Base-by-base conservation (phyloP, 2,113 vertebrate species). In the Pterocles burchelli region DNA sequence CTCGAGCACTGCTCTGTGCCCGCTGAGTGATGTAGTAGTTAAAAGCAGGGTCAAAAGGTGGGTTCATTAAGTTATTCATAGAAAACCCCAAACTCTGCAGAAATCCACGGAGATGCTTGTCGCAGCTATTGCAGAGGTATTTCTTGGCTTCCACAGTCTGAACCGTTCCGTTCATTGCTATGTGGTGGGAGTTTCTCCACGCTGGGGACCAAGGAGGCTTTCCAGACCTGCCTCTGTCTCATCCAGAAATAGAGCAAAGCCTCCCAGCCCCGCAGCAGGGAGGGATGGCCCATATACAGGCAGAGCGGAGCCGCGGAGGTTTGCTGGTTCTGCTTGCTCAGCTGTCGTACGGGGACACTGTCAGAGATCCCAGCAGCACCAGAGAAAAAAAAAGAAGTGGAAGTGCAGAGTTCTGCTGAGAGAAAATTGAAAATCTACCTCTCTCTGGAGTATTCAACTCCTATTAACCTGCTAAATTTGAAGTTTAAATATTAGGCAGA, bases 321-420 rank as follows among this genome's bases (percentile, higher is more conserved):
- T 79, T 93, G 80, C 81, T 75, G 6, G 68, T 79, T 91, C 74
- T 93, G 52, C 85, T 85, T 93, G 45, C 66, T 89, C 71, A 79
- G 88, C 57, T 82, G n/a, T 54, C 85, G 81, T 54, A 57, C 31
- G 31, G 2, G 3, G 58, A 11, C 29, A 11, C 80, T 45, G 61
- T 7, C 72, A n/a, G 31, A 87, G 52, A 63, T 24, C 61, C 43
- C 14, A 45, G 38, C 59, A 89, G 57, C 29, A 58, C n/a, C 1
- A 0, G 51, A 58, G 48, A 8, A 67, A 73, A 41, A 26, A 51
- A 74, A 70, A 58, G 13, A 80, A 33, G 11, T 41, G 43, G 51
- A 89, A 95, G 11, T 18, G 58, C 41, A 65, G 43, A 80, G 21
- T 31, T 76, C 71, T 73, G 36, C 71, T 70, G 49, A 45, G 54